Evolutionary conservation across 2,113 vertebrate genomes (phyloP).

Genomic region (Centrocercus urophasianus): DNA sequence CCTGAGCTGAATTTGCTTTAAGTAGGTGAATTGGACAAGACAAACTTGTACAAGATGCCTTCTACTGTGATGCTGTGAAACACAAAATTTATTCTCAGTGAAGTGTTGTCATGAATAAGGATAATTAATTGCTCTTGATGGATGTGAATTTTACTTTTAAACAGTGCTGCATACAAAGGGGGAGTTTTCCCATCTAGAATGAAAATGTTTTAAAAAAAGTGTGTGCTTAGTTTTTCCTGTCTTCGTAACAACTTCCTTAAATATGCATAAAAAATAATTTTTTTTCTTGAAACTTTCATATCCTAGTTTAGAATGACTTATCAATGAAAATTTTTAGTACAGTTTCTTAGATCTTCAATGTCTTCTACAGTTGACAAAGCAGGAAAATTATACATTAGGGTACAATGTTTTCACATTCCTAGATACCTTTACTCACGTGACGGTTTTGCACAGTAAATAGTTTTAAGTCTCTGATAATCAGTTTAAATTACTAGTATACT

Average conservation of each 20-base stretch:
- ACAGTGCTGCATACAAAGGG: neutral
- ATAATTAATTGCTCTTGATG: neutral
- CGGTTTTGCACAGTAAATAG: neutral
- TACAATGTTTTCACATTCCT: neutral
- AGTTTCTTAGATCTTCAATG: neutral
- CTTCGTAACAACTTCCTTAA: neutral
- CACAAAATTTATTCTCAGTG: fast-evolving
- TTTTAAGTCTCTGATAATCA: neutral
- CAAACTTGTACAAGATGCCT: neutral
- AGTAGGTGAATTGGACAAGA: neutral
- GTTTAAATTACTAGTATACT: neutral
- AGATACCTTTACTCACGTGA: neutral
- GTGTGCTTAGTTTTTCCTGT: neutral
- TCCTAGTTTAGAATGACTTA: neutral
- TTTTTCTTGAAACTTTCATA: neutral
- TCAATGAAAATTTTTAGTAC: neutral
- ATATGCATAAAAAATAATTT: neutral
- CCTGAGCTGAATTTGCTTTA: neutral
- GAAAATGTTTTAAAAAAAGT: neutral
- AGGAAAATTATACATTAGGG: neutral
- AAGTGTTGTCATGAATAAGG: neutral
- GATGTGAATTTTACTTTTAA: neutral
- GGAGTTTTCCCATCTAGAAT: neutral
- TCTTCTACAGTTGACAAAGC: neutral
- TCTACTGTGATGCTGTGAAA: neutral